These are phyloP conservation scores for Drosophila nigrodunni DNA, from an alignment of 1,140 invertebrate species.

Conservation along the genomic window DNA sequence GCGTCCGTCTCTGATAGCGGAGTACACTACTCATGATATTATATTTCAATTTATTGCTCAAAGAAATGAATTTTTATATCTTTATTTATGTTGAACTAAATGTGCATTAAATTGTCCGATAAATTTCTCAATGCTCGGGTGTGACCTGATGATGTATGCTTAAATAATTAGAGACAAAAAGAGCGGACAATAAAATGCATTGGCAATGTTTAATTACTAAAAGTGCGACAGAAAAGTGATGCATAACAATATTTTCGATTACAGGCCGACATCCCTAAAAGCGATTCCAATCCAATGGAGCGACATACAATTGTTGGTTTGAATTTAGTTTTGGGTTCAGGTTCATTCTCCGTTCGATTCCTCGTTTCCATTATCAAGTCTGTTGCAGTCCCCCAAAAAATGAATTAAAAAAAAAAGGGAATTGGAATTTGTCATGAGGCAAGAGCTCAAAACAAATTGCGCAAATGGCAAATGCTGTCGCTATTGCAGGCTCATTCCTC, in stretches of 20 bases:
- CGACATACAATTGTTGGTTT: background rate
- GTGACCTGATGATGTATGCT: constrained; percentile 52
- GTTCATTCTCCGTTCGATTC: constrained; percentile 6
- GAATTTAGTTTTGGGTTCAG: background rate
- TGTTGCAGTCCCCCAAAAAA: constrained; percentile 30
- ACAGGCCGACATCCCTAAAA: constrained; percentile 42
- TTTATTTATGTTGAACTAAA: constrained; percentile 31
- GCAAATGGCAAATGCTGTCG: constrained; percentile 61
- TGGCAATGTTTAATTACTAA: constrained; percentile 74
- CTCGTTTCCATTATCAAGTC: constrained; percentile 36
- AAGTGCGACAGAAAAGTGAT: constrained; percentile 55
- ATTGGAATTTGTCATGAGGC: constrained; percentile 50
- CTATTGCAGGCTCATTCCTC: constrained; percentile 13
- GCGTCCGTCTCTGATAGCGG: background rate
- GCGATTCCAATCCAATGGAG: constrained; percentile 50
- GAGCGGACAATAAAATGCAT: constrained; percentile 59
- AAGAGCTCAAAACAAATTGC: constrained; percentile 61
- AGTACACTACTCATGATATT: constrained; percentile 17
- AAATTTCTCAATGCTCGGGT: constrained; percentile 43
- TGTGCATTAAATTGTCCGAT: constrained; percentile 76
- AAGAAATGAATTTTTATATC: constrained; percentile 24
- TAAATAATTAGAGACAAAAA: constrained; percentile 63
- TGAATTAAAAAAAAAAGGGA: too few relatives aligned
- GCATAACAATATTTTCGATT: constrained; percentile 63
- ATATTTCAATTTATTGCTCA: constrained; percentile 56